Conservation (phyloP, 2,113 vertebrate species). For the Alethe diademata region DNA sequence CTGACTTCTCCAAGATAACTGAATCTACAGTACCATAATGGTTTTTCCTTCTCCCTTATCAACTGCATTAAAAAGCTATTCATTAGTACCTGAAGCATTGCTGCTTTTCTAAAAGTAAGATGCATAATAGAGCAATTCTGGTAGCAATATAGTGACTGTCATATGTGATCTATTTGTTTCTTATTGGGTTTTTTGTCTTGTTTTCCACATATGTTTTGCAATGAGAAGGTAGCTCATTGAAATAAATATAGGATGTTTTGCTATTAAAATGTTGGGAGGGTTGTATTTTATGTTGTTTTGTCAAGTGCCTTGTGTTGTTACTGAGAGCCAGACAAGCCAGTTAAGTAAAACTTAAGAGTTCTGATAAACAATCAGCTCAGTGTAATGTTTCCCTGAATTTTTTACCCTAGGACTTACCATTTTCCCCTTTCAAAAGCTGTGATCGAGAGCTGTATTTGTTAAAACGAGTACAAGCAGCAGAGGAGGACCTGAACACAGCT, state of each 20-base stretch:
- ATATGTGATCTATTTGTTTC: not conserved
- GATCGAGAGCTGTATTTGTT: constrained; percentile 72
- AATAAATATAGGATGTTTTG: not conserved
- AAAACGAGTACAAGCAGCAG: constrained; percentile 68
- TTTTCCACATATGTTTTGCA: not conserved
- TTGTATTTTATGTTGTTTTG: not conserved
- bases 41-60: not conserved
- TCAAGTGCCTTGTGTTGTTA: not conserved
- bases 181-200: not conserved
- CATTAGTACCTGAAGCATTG: not conserved
- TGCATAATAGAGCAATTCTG: not conserved
- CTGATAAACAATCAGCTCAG: not conserved
- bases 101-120: not conserved
- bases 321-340: not conserved
- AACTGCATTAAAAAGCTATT: not conserved
- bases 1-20: not conserved
- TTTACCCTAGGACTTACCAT: constrained; percentile 48
- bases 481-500: constrained; percentile 70
- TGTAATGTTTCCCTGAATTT: not conserved
- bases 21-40: not conserved
- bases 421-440: constrained; percentile 24
- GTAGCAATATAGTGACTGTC: not conserved
- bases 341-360: not conserved
- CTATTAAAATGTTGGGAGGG: not conserved
- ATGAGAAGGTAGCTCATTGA: not conserved